Evolutionary conservation across 2,113 vertebrate species (phyloP), one percentile per base, ranked within the genome.

Genomic region (Lophius piscatorius): DNA sequence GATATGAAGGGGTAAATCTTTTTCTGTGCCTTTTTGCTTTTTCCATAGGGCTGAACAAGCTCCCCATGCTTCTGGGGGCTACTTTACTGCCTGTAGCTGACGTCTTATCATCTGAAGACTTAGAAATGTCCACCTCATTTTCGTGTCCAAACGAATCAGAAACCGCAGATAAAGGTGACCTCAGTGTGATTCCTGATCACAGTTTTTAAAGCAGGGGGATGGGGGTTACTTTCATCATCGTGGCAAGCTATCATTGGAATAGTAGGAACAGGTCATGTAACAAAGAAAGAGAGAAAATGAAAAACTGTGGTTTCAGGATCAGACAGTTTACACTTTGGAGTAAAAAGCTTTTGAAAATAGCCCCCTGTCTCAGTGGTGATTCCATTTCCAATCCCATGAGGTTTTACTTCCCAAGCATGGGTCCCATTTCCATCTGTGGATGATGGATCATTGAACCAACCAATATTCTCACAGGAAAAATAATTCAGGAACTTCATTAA

Each of bases 321-420:
- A 64, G 51, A 68, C 78, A 78, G 75, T 85, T 39, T 49, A 73
- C 85, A 90, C 90, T 90, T 87, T 88, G 88, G 90, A 92, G 88
- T 91, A 88, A 91, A 84, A 88, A 80, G 87, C 86, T 87, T 88
- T 84, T 92, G 90, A 91, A 92, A 91, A 89, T 91, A 91, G 87
- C 90, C 89, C 91, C 89, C 87, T 74, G 78, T 76, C 73, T 80
- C 28, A 7, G 26, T 77, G 78, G 78, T 66, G 33, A 50, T 18
- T 56, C 79, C 46, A 45, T 42, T 35, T 69, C 67, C 55, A 22
- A 35, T 34, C 44, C 64, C 14, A 14, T 67, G 40, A 56, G 13
- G 24, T 48, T 46, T 28, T 9, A n/a, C 39, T 40, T 45, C 21
- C 64, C 33, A 14, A 14, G 48, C 17, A 34, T 7, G 5, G 2